Base-by-base conservation (phyloP, 2,797 vertebrate species). In the Rhinogobio ventralis region DNA sequence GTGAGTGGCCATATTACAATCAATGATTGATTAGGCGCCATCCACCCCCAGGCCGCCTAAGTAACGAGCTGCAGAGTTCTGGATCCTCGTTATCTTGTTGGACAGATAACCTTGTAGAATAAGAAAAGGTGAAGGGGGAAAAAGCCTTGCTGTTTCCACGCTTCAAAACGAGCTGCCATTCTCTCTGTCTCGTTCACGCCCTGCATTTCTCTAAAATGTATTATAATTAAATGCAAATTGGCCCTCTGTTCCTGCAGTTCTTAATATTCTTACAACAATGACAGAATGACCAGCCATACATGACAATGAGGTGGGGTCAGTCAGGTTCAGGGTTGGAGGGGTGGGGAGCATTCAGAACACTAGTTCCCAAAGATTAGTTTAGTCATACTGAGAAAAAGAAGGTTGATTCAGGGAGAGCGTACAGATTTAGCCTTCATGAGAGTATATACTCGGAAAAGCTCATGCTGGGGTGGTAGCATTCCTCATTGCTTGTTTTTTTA, bases 11-110 rank as follows among this genome's bases (percentile, higher is more conserved):
- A 88, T 93, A 94, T 95, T 95, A 95, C 94, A 95, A 94, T 95
- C 94, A 93, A 93, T 95, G 95, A 95, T 95, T 96, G 95, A 96
- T 95, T 96, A 95, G 94, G 93, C 90, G 90, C 92, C 94, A 91
- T 91, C 86, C 92, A 90, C 92, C 90, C 92, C 75, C 87, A 69
- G 91, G 92, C 88, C 88, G 85, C 90, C 90, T 86, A 81, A 73
- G 67, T 89, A 91, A 89, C 88, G 73, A 91, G 88, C 84, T 60
- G 55, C 90, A 14, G 83, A 89, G 89, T 85, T 81, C 89, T 85
- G 90, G 88, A 91, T 90, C 88, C 93, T 94, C 88, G 93, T 95
- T 95, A 94, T 95, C 93, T 93, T 82, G 78, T 79, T 66, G 74
- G 93, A 93, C 94, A 94, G 95, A 95, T 95, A 94, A 96, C 95